phyloP scores from a whole-genome alignment of 2,888 invertebrate genomes.

The Drosophila atripex region DNA sequence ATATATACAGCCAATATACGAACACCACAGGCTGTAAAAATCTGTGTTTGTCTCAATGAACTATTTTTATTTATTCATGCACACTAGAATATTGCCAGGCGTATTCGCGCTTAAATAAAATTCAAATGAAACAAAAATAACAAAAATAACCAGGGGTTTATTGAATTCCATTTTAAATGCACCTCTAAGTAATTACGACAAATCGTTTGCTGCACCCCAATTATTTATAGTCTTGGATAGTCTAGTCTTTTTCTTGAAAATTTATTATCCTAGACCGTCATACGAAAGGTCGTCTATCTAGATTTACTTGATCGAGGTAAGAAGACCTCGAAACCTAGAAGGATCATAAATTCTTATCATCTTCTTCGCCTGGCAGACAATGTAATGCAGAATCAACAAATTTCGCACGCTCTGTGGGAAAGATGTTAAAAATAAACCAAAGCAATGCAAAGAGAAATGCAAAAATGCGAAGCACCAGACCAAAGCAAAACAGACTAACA shows the following conservation, averaged over 20 bases:
- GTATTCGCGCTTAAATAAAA: constrained; percentile 26
- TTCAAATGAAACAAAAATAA: constrained; percentile 45
- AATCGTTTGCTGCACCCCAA: constrained; percentile 9
- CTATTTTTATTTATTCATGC: constrained; percentile 54
- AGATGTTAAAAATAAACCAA: constrained; percentile 56
- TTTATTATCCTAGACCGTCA: neutral
- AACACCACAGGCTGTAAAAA: constrained; percentile 24
- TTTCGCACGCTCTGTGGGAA: constrained; percentile 42
- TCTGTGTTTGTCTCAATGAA: constrained; percentile 48
- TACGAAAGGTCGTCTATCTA: neutral
- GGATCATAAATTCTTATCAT: constrained; percentile 26
- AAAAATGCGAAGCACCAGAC: constrained; percentile 57
- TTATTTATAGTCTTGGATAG: constrained; percentile 15
- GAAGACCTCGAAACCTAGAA: no score
- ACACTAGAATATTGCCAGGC: constrained; percentile 46
- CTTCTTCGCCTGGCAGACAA: constrained; percentile 21
- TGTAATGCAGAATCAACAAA: constrained; percentile 25
- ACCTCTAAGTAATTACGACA: constrained; percentile 44
- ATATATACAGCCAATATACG: neutral
- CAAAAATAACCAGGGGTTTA: no score
- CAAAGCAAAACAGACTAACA: constrained; percentile 56
- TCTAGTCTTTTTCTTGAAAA: constrained; percentile 14
- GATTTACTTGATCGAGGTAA: neutral
- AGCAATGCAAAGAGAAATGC: constrained; percentile 42
- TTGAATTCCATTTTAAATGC: constrained; percentile 29